Evolutionary conservation across 2,888 invertebrate genomes (phyloP), one percentile per base, ranked within the genome.

Genomic region (Hyppa rectilinea): DNA sequence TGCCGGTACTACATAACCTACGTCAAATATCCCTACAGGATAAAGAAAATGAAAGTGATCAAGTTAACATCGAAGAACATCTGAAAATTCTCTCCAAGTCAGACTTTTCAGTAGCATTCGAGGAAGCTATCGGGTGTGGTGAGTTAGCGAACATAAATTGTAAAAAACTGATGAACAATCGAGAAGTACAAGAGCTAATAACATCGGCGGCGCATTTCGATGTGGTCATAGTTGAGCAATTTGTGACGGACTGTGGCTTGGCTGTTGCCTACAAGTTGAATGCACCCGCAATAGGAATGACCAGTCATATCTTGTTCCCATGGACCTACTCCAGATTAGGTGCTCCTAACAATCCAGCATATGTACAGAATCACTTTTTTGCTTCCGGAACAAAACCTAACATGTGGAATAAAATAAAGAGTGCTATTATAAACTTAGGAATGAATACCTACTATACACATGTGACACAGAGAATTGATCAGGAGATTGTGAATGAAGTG

Each of bases 301-400:
- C 96, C 56, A 96, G 96, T 34, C 96, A 96, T 67, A 91, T 95
- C 0, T 85, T 96, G 49, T 94, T 96, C 91, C 96, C 97, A 3
- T 97, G 97, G 96, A 94, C 93, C 2, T 95, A 95, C 73, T 93
- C 95, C 81, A 93, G 96, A 72, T 92, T 97, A 78, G 96, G 96
- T 23, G 93, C 96, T 67, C 96, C 96, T 0, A 96, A 96, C 71
- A 94, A 96, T 71, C 96, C 97, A 0, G 93, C 97, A 0, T 96
- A 94, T 83, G 94, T 97, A 17, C 96, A 96, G 20, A 96, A 94
- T 62, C 96, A 96, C 83, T 96, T 96, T 80, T 89, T 95, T 55
- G 94, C 94, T 2, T 94, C 91, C 17, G 36, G 56, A 56, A 56
- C 36, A 17, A 17, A 36, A 10, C 36, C 56, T 78, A 89, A 77